Percentiles rank a stretch among this genome's conserved stretches.
Evolutionary conservation across 2,113 vertebrate genomes (phyloP).

Genomic region (Chamaetylas fuelleborni): DNA sequence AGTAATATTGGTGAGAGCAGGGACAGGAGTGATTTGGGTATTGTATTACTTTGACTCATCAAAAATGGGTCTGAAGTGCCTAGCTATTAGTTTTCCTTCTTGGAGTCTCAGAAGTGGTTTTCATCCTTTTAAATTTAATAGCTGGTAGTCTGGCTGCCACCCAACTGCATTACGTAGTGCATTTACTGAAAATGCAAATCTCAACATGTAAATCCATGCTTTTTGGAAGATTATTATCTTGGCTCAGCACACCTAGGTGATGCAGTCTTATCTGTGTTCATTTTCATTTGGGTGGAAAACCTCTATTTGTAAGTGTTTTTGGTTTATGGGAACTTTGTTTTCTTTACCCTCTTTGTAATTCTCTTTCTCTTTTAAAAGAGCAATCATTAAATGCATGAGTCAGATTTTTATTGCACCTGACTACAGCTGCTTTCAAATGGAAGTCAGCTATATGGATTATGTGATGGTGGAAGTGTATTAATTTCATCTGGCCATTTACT

Average conservation of each 20-base stretch:
- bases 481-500: background rate
- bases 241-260: background rate
- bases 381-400: background rate
- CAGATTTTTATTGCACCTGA: constrained; percentile 16
- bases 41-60: constrained; percentile 6
- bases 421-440: background rate
- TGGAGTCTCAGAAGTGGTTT: constrained; percentile 12
- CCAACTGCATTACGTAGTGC: constrained; percentile 31
- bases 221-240: constrained; percentile 35
- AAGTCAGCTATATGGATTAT: background rate
- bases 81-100: constrained; percentile 1
- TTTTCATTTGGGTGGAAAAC: background rate
- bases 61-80: constrained; percentile 37
- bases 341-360: background rate
- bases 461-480: background rate
- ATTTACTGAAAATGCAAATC: constrained; percentile 53
- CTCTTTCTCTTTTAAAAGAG: background rate
- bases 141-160: constrained; percentile 5
- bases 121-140: constrained; percentile 38
- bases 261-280: background rate
- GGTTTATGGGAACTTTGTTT: background rate
- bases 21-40: background rate
- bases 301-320: background rate
- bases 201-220: constrained; percentile 18
- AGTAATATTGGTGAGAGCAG: background rate